Base-by-base conservation (phyloP, 2,113 vertebrate genomes). In the Pongo abelii region DNA sequence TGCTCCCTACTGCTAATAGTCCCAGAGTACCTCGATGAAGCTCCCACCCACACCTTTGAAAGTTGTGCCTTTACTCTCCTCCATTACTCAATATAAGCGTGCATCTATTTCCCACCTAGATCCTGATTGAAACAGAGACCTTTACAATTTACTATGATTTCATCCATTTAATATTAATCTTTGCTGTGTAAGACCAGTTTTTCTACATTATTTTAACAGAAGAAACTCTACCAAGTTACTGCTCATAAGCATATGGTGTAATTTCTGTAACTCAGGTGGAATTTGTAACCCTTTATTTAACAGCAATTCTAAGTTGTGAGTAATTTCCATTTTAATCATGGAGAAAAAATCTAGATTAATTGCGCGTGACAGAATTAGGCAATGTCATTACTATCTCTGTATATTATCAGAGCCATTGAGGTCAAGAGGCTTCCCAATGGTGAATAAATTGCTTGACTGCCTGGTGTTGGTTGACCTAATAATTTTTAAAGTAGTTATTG, bases 231-330 rank as follows among this genome's bases (percentile, higher is more conserved):
- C 1, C 10, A 74, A 57, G 40, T 88, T 91, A 91, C 40, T 93
- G 35, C 48, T 95, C 18, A 22, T 72, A n/a, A 93, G n/a, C 16
- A 57, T 78, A 48, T 70, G 38, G 50, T 78, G 5, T 87, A 48
- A 46, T 94, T 96, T 97, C 67, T 92, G 9, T 85, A 88, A 89
- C 75, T 96, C 87, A 74, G 72, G 93, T 95, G 38, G 38, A 97
- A 90, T 95, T 57, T 81, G 13, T 86, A 87, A 59, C 18, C 79
- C 75, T 92, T 94, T 93, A 77, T 81, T 84, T 84, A 90, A 85
- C 20, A 96, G 79, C 50, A 97, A 1, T 96, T 87, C 9, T 92
- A 93, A 91, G 55, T 90, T 89, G 48, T 87, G 9, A 78, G 57
- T 70, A 32, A 84, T 84, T 94, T 97, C 83, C 70, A 70, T 80